phyloP scores from a whole-genome alignment of 2,888 invertebrate genomes.

The Pandemis corylana region DNA sequence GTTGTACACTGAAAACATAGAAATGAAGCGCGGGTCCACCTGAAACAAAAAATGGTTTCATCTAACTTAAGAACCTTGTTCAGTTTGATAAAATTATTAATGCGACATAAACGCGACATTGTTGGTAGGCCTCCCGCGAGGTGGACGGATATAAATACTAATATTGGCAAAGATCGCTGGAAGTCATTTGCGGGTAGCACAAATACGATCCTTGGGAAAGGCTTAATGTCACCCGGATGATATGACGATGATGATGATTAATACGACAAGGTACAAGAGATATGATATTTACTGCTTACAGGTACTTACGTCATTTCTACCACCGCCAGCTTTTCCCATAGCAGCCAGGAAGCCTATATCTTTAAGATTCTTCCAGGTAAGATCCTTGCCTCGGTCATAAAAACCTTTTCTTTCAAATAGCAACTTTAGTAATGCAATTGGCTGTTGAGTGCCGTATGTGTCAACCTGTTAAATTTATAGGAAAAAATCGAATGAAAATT shows the following conservation, averaged over 20 bases:
- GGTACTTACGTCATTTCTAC: conserved; percentile 88
- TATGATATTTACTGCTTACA: neutral
- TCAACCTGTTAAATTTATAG: conserved; percentile 78
- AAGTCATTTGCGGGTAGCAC: too few relatives aligned
- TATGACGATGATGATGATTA: too few relatives aligned
- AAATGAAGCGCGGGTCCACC: conserved; percentile 96
- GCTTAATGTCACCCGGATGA: too few relatives aligned
- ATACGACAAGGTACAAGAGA: neutral
- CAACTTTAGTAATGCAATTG: conserved; percentile 95
- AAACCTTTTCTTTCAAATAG: conserved; percentile 95
- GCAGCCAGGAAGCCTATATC: conserved; percentile 93
- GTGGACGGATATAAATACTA: too few relatives aligned
- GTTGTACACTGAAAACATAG: conserved; percentile 95
- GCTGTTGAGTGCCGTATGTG: conserved; percentile 96
- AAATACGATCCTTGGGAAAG: too few relatives aligned
- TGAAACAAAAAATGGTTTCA: conserved; percentile 47
- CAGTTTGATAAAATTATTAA: too few relatives aligned
- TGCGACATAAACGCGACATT: too few relatives aligned
- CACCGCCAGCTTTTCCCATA: conserved; percentile 95
- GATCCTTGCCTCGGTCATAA: conserved; percentile 94
- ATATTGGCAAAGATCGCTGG: too few relatives aligned
- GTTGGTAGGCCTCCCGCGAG: too few relatives aligned
- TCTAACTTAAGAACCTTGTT: neutral
- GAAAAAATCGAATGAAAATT: neutral
- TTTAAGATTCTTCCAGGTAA: conserved; percentile 94